Conservation (phyloP, 2,113 vertebrate genomes). For the Grus americana region DNA sequence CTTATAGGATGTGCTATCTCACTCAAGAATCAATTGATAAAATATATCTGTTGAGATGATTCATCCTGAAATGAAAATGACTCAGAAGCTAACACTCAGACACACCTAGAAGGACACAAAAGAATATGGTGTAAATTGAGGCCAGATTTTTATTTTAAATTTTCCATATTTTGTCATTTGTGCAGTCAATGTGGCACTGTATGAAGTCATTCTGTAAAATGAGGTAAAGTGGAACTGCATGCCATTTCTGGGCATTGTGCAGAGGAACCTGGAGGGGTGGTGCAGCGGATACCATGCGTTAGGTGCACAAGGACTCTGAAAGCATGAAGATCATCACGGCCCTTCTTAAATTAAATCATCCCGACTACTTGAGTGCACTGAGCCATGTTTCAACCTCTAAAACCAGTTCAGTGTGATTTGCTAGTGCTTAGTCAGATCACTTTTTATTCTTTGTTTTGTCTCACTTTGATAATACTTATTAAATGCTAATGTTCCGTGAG, state of each 20-base stretch:
- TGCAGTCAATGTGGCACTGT: neutral
- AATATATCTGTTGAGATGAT: neutral
- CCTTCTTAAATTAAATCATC: neutral
- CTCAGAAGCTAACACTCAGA: neutral
- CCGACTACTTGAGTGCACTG: neutral
- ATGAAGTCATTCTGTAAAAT: neutral
- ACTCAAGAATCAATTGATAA: neutral
- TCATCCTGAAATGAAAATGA: neutral
- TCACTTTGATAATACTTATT: neutral
- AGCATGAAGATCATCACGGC: neutral
- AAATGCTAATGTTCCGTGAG: neutral
- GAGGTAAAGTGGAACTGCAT: neutral
- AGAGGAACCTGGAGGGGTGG: neutral
- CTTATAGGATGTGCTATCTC: neutral
- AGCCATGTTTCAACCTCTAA: neutral
- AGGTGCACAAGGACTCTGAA: neutral
- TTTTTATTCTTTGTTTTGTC: neutral
- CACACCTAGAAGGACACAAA: neutral
- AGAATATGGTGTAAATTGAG: neutral
- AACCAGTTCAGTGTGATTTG: neutral
- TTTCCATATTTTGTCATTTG: neutral
- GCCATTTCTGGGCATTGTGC: accelerated
- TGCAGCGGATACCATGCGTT: neutral
- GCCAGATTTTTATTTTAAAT: neutral
- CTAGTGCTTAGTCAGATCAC: neutral